A percentile compares a stretch with the other conserved stretches of the same genome.
phyloP scores from a whole-genome alignment of 2,113 vertebrate species.

The Xiphophorus maculatus region DNA sequence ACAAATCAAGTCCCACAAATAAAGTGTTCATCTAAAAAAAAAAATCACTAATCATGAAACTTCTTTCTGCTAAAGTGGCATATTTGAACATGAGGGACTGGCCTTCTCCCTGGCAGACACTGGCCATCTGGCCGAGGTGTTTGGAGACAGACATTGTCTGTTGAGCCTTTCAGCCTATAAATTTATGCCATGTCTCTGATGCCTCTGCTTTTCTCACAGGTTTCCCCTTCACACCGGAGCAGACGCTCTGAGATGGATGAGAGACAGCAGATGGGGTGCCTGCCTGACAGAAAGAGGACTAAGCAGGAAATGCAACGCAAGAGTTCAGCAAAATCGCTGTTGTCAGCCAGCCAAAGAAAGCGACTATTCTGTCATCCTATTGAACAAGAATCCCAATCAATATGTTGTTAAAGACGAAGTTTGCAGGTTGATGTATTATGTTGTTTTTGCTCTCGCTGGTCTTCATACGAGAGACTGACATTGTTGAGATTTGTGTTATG shows the following conservation, averaged over 20 bases:
- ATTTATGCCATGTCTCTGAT: slow-evolving; percentile 56
- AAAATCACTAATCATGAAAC: no score
- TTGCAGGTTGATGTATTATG: slow-evolving; percentile 44
- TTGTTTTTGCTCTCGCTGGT: slow-evolving; percentile 14
- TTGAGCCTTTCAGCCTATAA: slow-evolving; percentile 60
- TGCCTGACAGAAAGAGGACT: slow-evolving; percentile 38
- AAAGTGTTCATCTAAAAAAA: no score
- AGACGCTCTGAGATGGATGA: slow-evolving; percentile 50
- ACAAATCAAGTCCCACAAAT: no score
- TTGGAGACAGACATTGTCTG: slow-evolving; percentile 66
- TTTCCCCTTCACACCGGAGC: slow-evolving; percentile 46
- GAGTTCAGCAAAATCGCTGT: slow-evolving; percentile 5
- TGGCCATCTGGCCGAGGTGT: slow-evolving; percentile 68
- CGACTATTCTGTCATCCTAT: slow-evolving; percentile 53
- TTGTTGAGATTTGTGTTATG: slow-evolving; percentile 3
- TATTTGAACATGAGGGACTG: slow-evolving; percentile 41
- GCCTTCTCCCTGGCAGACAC: slow-evolving; percentile 62
- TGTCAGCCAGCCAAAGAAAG: slow-evolving; percentile 46
- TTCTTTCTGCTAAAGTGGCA: slow-evolving; percentile 9
- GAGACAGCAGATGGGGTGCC: slow-evolving; percentile 55
- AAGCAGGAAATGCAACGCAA: slow-evolving; percentile 13
- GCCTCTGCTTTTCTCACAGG: slow-evolving; percentile 49
- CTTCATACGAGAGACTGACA: not conserved
- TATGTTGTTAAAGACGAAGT: slow-evolving; percentile 51
- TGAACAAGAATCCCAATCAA: slow-evolving; percentile 55